Conservation (phyloP, 1,140 invertebrate species). For the Formica selysi region DNA sequence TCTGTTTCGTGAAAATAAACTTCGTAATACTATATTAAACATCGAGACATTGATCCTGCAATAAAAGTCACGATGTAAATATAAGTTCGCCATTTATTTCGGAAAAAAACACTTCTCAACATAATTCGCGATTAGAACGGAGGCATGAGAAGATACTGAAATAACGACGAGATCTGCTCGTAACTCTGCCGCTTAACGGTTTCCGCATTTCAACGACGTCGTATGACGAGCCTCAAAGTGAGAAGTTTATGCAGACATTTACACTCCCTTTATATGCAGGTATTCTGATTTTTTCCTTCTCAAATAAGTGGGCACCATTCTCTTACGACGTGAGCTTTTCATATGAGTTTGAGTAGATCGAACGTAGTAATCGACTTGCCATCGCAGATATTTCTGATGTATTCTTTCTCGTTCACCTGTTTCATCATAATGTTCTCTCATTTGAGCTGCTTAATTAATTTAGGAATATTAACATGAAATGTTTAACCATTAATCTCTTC, state of each 20-base stretch:
- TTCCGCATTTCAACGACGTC: background rate
- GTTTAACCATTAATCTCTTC: too few relatives aligned
- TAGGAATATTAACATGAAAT: too few relatives aligned
- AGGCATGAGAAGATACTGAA: background rate
- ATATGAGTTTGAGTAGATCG: background rate
- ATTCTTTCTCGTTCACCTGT: too few relatives aligned
- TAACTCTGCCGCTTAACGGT: background rate
- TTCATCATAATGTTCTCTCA: too few relatives aligned
- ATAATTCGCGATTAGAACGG: conserved; percentile 33
- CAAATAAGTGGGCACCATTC: background rate
- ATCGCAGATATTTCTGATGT: background rate
- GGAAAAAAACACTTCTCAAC: conserved; percentile 25
- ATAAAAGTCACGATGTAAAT: conserved; percentile 73
- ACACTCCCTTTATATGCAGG: background rate
- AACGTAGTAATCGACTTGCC: background rate
- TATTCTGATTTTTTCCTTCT: conserved; percentile 2
- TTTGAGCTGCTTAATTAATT: too few relatives aligned
- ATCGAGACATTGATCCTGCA: conserved; percentile 71
- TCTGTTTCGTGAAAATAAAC: too few relatives aligned
- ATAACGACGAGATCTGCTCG: background rate
- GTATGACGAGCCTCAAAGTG: background rate
- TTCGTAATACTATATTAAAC: conserved; percentile 51
- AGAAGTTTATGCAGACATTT: conserved; percentile 6
- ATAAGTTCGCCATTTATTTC: conserved; percentile 40
- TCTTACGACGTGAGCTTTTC: background rate